Base-by-base conservation (phyloP, 1,140 invertebrate genomes). In the Heliconius hewitsoni region DNA sequence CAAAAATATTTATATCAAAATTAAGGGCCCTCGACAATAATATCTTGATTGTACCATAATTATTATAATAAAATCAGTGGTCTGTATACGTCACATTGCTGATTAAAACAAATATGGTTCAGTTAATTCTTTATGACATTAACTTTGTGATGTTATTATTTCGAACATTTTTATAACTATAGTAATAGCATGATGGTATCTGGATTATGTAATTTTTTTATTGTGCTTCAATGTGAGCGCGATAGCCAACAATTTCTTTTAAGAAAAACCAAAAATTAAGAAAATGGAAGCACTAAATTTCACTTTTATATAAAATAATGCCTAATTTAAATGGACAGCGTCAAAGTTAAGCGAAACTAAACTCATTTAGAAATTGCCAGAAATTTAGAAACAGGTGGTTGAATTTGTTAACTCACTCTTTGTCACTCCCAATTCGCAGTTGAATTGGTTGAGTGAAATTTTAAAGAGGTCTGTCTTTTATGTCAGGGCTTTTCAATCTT, bases 361-460 rank as follows among this genome's bases (percentile, higher is more conserved):
- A 80, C 73, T 80, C 78, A 82, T 77, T 82, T 76, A 78, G 60
- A 82, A 82, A 82, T 82, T 80, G 74, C 46, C 42, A 73, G 72
- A 80, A 82, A 82, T 80, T 82, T 71, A 72, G 73, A 74, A 81
- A 74, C 81, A 81, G 84, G 80, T 83, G 73, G 82, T 80, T 76
- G 82, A 86, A 85, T 82, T 86, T 84, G 80, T 81, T 81, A 81
- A 84, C 77, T 83, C 80, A 83, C 73, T 77, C 83, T 85, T 87
- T 84, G 83, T 86, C 18, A 76, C 79, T 73, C 78, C 78, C 83
- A 83, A 84, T 85, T 86, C 83, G 81, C 81, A 82, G 71, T 82
- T 75, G 76, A 88, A 84, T 88, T 84, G 82, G 57, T 83, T 78
- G 80, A 84, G 83, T 85, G 84, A 88, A 88, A 88, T 84, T 86